A percentile compares a stretch with the other conserved stretches of the same genome.
Evolutionary conservation across 2,113 vertebrate genomes (phyloP).

Genomic region (Coreoperca whiteheadi): DNA sequence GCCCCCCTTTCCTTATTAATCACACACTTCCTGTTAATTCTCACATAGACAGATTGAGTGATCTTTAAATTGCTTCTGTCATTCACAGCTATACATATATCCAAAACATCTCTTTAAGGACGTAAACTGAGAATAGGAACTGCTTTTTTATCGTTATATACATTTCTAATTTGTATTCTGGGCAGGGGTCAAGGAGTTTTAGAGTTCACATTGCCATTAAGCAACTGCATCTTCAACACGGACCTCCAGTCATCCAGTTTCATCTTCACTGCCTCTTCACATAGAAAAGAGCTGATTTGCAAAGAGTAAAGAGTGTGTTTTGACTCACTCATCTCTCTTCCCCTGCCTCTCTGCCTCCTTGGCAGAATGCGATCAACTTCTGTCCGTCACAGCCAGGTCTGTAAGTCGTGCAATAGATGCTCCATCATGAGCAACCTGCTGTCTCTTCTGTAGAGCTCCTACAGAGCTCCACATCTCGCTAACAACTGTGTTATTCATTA

Average conservation of each 20-base stretch:
- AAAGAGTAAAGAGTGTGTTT: slow-evolving; percentile 13
- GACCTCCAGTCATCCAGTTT: slow-evolving; percentile 19
- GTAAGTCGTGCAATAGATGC: slow-evolving; percentile 49
- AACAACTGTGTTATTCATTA: slow-evolving; percentile 10
- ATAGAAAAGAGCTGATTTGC: slow-evolving; percentile 55
- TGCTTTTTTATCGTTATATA: background rate
- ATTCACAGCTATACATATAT: slow-evolving; percentile 11
- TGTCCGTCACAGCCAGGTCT: slow-evolving; percentile 25
- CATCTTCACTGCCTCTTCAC: slow-evolving; percentile 48
- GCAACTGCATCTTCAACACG: slow-evolving; percentile 40
- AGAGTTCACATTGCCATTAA: slow-evolving; percentile 33
- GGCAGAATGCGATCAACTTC: slow-evolving; percentile 52
- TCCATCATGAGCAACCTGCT: slow-evolving; percentile 43
- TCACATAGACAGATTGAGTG: slow-evolving; percentile 33
- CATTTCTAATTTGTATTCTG: slow-evolving; percentile 68
- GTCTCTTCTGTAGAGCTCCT: slow-evolving; percentile 21
- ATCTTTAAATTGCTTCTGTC: slow-evolving; percentile 39
- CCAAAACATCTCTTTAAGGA: background rate
- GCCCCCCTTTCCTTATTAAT: slow-evolving; percentile 52
- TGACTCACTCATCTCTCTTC: background rate
- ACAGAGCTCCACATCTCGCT: background rate
- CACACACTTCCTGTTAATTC: slow-evolving; percentile 51
- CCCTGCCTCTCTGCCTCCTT: slow-evolving; percentile 4
- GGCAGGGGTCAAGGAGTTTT: slow-evolving; percentile 61
- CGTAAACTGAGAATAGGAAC: background rate